Evolutionary conservation across 2,113 vertebrate species (phyloP), one percentile per base, ranked within the genome.

Genomic region (cattle (Bos taurus)): DNA sequence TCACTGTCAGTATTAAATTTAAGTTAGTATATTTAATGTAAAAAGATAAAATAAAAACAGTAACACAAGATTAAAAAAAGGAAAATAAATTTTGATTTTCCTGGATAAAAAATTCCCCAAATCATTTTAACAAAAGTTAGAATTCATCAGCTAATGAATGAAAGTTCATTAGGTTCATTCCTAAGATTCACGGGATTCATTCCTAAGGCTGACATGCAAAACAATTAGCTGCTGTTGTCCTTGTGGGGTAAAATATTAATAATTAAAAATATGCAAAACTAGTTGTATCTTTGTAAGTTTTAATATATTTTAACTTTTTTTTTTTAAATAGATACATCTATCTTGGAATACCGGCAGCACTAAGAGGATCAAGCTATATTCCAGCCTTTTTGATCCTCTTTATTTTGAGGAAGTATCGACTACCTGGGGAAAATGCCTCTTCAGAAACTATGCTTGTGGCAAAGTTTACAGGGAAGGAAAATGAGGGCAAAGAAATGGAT

Each of bases 281-380:
- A 56, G 5, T 77, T 90, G 0, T 56, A 26, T 78, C 14, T 91
- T 40, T 33, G 2, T 64, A 82, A 88, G 30, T 81, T 33, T 67
- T 59, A 89, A 62, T n/a, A 21, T 15, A 6, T 40, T 85, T 64
- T 48, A n/a, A 50, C 17, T 30, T 30, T 62, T 78, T 85, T 59
- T 91, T 59, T 85, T 90, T 52, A 2, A n/a, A 85, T 23, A 98
- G 98, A 67, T 23, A 74, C 52, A 96, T 98, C 57, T 98, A 98
- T 62, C 94, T 98, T 56, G 98, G 98, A 5, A 43, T 98, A 94
- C 97, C 98, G 1, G 71, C 94, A 59, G 89, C 88, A 1, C 28
- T 98, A 10, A 86, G 96, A 93, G 98, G 97, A 74, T 0, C 12
- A 28, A 97, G 98, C 62, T 97, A 43, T 64, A 23, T 98, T 48